These are phyloP conservation scores for Oryzias curvinotus DNA, from an alignment of 2,113 vertebrate genomes.

Conservation along the genomic window DNA sequence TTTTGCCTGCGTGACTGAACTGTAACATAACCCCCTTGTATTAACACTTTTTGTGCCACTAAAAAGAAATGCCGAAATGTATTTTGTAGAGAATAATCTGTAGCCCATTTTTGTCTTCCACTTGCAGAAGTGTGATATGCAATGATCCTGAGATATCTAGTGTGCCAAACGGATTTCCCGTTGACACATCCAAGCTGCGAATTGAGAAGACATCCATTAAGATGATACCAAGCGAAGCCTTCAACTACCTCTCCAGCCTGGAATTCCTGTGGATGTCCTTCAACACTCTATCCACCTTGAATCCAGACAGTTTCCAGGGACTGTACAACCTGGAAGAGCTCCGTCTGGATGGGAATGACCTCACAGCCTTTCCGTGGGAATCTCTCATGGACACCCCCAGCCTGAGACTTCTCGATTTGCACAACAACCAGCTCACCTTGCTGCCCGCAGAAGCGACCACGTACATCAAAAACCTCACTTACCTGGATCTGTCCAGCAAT, in stretches of 20 bases:
- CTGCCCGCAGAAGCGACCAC: slow-evolving; percentile 83
- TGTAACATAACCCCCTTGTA: not conserved
- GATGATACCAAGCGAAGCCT: slow-evolving; percentile 86
- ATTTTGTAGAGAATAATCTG: too few species aligned
- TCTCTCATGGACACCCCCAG: slow-evolving; percentile 85
- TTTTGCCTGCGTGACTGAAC: not conserved
- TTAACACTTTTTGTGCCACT: too few species aligned
- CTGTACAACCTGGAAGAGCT: slow-evolving; percentile 87
- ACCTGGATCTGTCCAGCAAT: slow-evolving; percentile 94
- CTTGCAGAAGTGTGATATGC: slow-evolving; percentile 89
- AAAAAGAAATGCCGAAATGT: too few species aligned
- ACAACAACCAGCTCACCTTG: slow-evolving; percentile 87
- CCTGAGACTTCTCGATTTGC: slow-evolving; percentile 90
- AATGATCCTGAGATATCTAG: slow-evolving; percentile 91
- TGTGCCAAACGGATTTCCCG: slow-evolving; percentile 86
- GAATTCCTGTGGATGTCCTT: slow-evolving; percentile 97
- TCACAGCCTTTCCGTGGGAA: slow-evolving; percentile 92
- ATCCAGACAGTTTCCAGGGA: slow-evolving; percentile 82
- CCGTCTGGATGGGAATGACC: slow-evolving; percentile 87
- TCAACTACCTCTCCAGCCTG: slow-evolving; percentile 83
- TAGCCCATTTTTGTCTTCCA: slow-evolving; percentile 4
- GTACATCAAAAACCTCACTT: slow-evolving; percentile 88
- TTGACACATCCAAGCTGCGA: slow-evolving; percentile 86
- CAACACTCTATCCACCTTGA: slow-evolving; percentile 85
- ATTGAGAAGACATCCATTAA: slow-evolving; percentile 93